Evolutionary conservation across 2,113 vertebrate genomes (phyloP), one percentile per base, ranked within the genome.

Genomic region (Pterophyllum scalare): DNA sequence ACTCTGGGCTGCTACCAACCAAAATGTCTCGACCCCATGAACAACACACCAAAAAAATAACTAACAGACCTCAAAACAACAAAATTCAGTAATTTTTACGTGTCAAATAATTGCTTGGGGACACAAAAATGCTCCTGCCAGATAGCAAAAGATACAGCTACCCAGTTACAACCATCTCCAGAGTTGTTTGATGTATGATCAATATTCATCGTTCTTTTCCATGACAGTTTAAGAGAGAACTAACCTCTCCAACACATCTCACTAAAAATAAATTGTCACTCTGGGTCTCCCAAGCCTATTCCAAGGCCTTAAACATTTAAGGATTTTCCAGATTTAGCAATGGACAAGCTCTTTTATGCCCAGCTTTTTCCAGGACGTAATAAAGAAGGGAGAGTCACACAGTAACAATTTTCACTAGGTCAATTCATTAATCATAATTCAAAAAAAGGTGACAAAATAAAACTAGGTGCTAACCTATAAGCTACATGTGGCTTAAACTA

Each of bases 271-370:
- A 43, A 26, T 26, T 40, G 11, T 46, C 40, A 49, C 64, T 19
- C 22, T 67, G 22, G 40, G 40, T 67, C 40, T 67, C 64, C 64
- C 22, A 67, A 67, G 38, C 64, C 46, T 46, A 19, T 28, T 28
- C 46, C 17, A 40, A 22, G 6, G 14, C 7, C 43, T 0, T 67
- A 67, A 0, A 67, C 3, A 0, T 24, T 24, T 43, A 65, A 65
- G 7, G n/a, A 2, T 43, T 46, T 46, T 67, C 15, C 2, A 46
- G 22, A 28, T 49, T 67, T 2, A 67, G 46, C 62, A 67, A 22
- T 46, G 8, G 22, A 67, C 14, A 7, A 17, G 38, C 62, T 0
- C 64, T 46, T 49, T 15, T 28, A 49, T 67, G 22, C 3, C 26
- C 0, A 26, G 3, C 40, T 49, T 11, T 26, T 67, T 49, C 22